A percentile compares a stretch with the other conserved stretches of the same genome.
Conservation (phyloP, 1,140 invertebrate species). For the Nasonia vitripennis region DNA sequence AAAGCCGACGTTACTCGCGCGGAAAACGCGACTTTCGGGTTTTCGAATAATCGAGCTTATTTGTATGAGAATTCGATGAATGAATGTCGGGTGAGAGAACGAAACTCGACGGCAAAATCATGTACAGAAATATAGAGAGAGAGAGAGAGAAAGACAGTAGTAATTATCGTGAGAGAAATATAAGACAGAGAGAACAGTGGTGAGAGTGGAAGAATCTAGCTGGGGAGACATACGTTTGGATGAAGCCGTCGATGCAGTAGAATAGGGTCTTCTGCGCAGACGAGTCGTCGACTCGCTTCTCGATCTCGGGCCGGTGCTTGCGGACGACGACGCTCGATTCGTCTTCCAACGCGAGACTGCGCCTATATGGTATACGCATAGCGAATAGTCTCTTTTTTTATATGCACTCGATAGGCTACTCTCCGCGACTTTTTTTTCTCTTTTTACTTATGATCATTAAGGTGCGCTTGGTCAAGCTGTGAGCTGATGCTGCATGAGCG, state of each 20-base stretch:
- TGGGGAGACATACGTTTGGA: slow-evolving; percentile 47
- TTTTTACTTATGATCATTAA: neutral
- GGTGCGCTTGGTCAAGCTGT: neutral
- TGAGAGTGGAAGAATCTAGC: neutral
- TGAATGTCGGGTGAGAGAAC: neutral
- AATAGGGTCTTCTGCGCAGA: neutral
- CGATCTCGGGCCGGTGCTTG: slow-evolving; percentile 24
- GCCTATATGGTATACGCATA: slow-evolving; percentile 11
- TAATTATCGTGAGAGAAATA: slow-evolving; percentile 6
- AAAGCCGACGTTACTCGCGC: too few relatives aligned
- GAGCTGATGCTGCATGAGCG: neutral
- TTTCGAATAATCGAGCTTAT: neutral
- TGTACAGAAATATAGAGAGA: neutral
- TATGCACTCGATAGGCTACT: neutral
- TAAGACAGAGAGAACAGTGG: slow-evolving; percentile 3
- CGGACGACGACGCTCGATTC: slow-evolving; percentile 12
- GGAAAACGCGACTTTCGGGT: neutral
- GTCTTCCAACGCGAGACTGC: slow-evolving; percentile 45
- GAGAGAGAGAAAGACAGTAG: neutral
- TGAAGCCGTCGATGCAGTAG: neutral
- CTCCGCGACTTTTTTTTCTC: neutral
- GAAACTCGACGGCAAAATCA: neutral
- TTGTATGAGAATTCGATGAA: neutral
- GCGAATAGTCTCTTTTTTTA: neutral
- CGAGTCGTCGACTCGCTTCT: slow-evolving; percentile 45